phyloP scores from a whole-genome alignment of 1,140 invertebrate species.

The Thaumatotibia leucotreta region DNA sequence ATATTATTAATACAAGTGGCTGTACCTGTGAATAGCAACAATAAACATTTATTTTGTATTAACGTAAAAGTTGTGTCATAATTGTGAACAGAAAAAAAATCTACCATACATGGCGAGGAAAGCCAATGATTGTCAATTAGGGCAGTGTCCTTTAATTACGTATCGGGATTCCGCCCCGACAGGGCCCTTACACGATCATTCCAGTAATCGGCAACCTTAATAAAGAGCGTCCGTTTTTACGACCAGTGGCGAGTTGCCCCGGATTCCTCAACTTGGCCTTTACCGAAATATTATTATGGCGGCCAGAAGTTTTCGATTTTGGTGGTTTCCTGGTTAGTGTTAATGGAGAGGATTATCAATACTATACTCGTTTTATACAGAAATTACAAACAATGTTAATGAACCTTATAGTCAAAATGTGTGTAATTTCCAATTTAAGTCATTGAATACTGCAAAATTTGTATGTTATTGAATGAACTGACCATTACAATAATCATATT shows the following conservation, averaged over 20 bases:
- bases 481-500: no score
- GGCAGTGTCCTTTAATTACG: constrained; percentile 7
- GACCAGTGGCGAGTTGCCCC: background rate
- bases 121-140: background rate
- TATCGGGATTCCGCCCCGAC: constrained; percentile 6
- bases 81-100: background rate
- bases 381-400: no score
- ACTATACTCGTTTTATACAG: no score
- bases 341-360: background rate
- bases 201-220: constrained; percentile 9
- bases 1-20: no score
- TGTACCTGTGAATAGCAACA: no score
- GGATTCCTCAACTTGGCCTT: constrained; percentile 3
- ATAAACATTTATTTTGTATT: no score
- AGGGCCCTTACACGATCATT: background rate
- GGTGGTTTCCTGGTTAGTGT: background rate
- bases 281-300: constrained; percentile 1
- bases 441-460: no score
- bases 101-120: background rate
- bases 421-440: no score
- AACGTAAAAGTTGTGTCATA: background rate
- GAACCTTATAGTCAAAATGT: no score
- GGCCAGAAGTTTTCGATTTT: background rate
- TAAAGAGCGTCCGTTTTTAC: constrained; percentile 9
- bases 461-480: no score